Evolutionary conservation across 2,797 vertebrate species (phyloP), one percentile per base, ranked within the genome.

Genomic region (Acipenser ruthenus): DNA sequence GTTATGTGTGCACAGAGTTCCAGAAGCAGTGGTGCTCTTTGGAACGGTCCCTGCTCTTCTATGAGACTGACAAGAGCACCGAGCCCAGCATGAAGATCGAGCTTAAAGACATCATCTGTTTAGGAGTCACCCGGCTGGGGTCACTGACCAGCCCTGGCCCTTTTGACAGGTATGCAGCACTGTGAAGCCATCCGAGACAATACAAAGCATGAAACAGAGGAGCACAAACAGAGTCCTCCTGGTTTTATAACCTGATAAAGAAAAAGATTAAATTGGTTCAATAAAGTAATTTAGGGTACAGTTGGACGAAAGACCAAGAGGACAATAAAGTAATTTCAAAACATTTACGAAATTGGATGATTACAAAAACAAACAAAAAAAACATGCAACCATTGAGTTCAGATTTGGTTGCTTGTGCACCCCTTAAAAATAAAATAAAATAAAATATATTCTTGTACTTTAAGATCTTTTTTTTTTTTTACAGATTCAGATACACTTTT

Each of bases 401-500:
- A 18, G 23, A 37, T 37, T 37, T 37, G 23, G 4, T 37, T 37
- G 23, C 23, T 37, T 37, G 23, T 37, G 23, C 23, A 37, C 23
- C 23, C 23, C 23, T 37, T 37, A 37, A 37, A 37, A 37, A 37
- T 37, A 50, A 18, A 50, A 64, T 49, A 10, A 64, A 12, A 50
- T 9, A 52, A 64, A 18, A 50, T 15, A 12, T 6, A 50, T 64
- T 8, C n/a, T 13, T 2, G 5, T 6, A 12, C 47, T 7, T 49
- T 7, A 4, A 9, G 1, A 6, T 51, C 11, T 67, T 67, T 56
- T 52, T 71, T 6, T 15, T 51, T 49, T 48, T 9, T 64, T 70
- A 53, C 74, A 99, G 96, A 83, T 94, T 95, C 69, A 91, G 84
- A 15, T 98, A 92, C 86, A 95, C 90, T 53, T 94, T 99, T 0